phyloP scores from a whole-genome alignment of 2,797 vertebrate species.

The Notolepis coatsorum region DNA sequence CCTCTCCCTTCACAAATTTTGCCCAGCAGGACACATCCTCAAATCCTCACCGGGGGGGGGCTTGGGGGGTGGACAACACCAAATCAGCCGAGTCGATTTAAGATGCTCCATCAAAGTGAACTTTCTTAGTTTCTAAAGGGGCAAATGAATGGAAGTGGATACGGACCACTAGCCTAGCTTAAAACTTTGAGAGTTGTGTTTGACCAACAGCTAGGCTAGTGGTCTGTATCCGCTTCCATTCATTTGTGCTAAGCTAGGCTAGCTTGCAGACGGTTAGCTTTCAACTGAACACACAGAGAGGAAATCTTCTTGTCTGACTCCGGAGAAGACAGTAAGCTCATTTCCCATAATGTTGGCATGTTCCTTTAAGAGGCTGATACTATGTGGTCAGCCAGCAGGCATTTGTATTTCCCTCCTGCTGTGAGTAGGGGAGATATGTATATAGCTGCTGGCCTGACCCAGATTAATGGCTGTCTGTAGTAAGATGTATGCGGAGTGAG shows the following conservation, averaged over 20 bases:
- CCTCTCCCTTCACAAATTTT: background rate
- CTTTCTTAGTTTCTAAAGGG: background rate
- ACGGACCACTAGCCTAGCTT: too few relatives aligned
- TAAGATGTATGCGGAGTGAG: slow-evolving; percentile 55
- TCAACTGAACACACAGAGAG: too few relatives aligned
- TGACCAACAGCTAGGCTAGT: too few relatives aligned
- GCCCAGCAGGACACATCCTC: slow-evolving; percentile 5
- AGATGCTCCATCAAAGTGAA: slow-evolving; percentile 38
- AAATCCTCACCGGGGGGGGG: slow-evolving; percentile 12
- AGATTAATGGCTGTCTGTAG: slow-evolving; percentile 71
- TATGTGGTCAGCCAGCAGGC: slow-evolving; percentile 21
- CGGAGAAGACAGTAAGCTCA: too few relatives aligned
- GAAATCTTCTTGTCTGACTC: too few relatives aligned
- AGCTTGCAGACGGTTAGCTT: too few relatives aligned
- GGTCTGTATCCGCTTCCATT: too few relatives aligned
- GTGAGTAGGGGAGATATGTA: slow-evolving; percentile 41
- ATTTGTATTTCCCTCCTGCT: slow-evolving; percentile 36
- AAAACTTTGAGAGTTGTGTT: too few relatives aligned
- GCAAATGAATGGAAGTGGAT: too few relatives aligned
- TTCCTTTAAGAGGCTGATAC: too few relatives aligned
- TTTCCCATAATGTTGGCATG: too few relatives aligned
- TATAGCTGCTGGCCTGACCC: slow-evolving; percentile 68
- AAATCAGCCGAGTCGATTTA: slow-evolving; percentile 36
- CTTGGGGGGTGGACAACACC: background rate
- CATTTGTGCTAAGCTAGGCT: too few relatives aligned